Conservation (phyloP, 2,888 invertebrate species). For the Yponomeuta malinellus region DNA sequence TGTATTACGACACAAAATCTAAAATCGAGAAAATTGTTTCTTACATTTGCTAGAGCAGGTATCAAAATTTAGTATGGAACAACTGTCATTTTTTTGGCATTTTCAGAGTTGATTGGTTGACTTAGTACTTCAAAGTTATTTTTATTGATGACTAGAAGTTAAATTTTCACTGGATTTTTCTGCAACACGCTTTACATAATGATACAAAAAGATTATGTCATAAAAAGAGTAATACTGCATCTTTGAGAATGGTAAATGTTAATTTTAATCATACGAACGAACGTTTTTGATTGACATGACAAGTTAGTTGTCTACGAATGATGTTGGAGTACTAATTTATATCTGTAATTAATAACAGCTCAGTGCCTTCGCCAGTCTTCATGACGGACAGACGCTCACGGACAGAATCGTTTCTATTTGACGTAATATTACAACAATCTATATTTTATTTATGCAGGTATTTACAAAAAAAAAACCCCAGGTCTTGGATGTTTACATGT, state of each 20-base stretch:
- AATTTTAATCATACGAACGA: not conserved
- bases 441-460: not conserved
- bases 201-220: not conserved
- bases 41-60: too few relatives aligned
- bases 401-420: not conserved
- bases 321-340: not conserved
- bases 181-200: not conserved
- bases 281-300: not conserved
- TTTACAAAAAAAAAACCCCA: too few relatives aligned
- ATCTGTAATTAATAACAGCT: constrained; percentile 14
- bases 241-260: not conserved
- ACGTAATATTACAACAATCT: not conserved
- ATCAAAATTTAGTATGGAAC: too few relatives aligned
- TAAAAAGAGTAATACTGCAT: not conserved
- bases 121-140: too few relatives aligned
- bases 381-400: not conserved
- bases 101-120: too few relatives aligned
- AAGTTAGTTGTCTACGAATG: not conserved
- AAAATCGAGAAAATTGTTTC: too few relatives aligned
- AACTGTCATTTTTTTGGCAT: too few relatives aligned
- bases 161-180: too few relatives aligned
- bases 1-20: too few relatives aligned
- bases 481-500: too few relatives aligned
- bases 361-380: not conserved
- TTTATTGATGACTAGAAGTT: too few relatives aligned